Percentiles rank a stretch among this genome's conserved stretches.
Conservation (phyloP, 2,888 invertebrate genomes). For the Ariolimax columbianus region DNA sequence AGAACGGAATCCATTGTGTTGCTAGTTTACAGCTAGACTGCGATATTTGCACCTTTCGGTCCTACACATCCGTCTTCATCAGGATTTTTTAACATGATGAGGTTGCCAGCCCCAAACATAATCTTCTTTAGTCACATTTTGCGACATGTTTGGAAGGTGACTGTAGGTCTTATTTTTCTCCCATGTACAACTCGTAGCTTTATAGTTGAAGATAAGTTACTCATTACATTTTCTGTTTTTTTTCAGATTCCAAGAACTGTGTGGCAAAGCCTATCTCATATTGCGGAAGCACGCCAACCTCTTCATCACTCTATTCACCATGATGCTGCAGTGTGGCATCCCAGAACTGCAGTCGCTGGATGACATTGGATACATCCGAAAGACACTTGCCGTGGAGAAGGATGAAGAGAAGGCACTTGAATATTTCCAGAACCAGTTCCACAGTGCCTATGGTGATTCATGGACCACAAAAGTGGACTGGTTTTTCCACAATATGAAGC, state of each 20-base stretch:
- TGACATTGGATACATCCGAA: conserved; percentile 82
- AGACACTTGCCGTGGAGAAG: conserved; percentile 80
- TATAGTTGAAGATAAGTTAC: not conserved
- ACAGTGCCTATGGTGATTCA: conserved; percentile 82
- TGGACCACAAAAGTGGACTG: conserved; percentile 84
- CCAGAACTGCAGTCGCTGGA: conserved; percentile 82
- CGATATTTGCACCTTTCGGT: no score
- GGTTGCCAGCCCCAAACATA: no score
- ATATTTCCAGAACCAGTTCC: conserved; percentile 82
- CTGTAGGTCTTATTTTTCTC: no score
- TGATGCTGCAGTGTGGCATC: conserved; percentile 83
- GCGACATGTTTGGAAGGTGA: no score
- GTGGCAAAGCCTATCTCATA: conserved; percentile 81
- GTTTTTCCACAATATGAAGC: conserved; percentile 81
- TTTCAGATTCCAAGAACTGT: conserved; percentile 81
- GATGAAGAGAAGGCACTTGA: conserved; percentile 80
- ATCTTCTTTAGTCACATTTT: no score
- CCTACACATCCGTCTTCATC: no score
- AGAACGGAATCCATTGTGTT: no score
- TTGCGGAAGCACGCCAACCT: conserved; percentile 81
- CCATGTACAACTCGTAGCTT: no score
- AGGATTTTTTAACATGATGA: no score
- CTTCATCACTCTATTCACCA: conserved; percentile 82
- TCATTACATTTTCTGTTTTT: not conserved
- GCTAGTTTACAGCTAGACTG: no score